A percentile compares a stretch with the other conserved stretches of the same genome.
Evolutionary conservation across 2,113 vertebrate species (phyloP).

Genomic region (Oncorhynchus clarkii): DNA sequence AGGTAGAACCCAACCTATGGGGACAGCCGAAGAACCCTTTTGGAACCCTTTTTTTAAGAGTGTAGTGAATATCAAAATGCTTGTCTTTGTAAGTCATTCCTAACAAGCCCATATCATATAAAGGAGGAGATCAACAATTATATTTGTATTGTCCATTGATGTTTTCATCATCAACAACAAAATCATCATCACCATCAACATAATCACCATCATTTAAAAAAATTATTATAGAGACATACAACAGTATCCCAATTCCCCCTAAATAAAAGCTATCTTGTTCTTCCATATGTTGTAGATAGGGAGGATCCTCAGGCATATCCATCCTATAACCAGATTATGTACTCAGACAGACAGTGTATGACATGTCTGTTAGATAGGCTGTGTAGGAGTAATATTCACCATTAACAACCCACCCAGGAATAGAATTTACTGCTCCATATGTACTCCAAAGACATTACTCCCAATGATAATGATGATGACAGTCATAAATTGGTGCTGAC

Average conservation of each 20-base stretch:
- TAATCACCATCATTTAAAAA: neutral
- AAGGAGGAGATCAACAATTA: too few species aligned
- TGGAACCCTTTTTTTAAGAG: too few species aligned
- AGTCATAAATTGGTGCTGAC: constrained; percentile 51
- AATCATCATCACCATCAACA: too few species aligned
- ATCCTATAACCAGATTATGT: constrained; percentile 26
- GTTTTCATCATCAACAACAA: too few species aligned
- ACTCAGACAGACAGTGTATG: constrained; percentile 35
- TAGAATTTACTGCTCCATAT: constrained; percentile 59
- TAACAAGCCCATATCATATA: too few species aligned
- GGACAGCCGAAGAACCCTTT: too few species aligned
- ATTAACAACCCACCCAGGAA: constrained; percentile 56
- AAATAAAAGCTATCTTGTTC: neutral
- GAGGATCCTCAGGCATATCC: constrained; percentile 12
- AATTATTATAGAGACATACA: neutral
- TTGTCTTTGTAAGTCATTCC: too few species aligned
- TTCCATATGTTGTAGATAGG: neutral
- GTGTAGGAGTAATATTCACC: constrained; percentile 60
- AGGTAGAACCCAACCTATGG: too few species aligned
- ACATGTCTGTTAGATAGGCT: constrained; percentile 51
- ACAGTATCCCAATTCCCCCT: neutral
- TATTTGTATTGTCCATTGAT: too few species aligned
- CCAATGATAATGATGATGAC: constrained; percentile 53
- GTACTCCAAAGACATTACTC: constrained; percentile 54
- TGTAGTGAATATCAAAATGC: too few species aligned